Conservation (phyloP, 2,888 invertebrate genomes). For the Nematopogon swammerdamellus region DNA sequence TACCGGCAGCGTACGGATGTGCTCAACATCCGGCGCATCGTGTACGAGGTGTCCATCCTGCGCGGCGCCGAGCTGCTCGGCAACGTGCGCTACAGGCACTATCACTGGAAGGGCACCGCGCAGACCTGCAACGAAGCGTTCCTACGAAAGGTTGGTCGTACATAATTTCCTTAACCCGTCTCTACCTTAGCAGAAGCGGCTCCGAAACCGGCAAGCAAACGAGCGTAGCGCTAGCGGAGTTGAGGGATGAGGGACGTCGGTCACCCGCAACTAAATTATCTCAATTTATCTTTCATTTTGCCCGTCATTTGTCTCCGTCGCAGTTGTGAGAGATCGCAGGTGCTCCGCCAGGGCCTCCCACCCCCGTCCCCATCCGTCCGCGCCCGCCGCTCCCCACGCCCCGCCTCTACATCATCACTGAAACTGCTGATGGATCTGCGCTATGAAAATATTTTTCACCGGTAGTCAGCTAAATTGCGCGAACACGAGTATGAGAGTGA, state of each 20-base stretch:
- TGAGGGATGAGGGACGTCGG: background rate
- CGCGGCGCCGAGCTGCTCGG: slow-evolving; percentile 65
- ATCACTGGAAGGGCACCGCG: slow-evolving; percentile 82
- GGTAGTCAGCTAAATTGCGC: background rate
- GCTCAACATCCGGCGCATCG: slow-evolving; percentile 66
- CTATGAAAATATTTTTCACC: background rate
- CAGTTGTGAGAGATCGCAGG: background rate
- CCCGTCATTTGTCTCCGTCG: background rate
- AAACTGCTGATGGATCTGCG: background rate
- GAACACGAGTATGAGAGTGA: no score
- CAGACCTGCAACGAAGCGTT: slow-evolving; percentile 88
- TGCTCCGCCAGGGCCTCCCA: no score
- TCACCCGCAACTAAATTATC: background rate
- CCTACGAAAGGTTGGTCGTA: slow-evolving; percentile 72
- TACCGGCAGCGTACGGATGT: slow-evolving; percentile 64
- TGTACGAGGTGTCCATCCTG: slow-evolving; percentile 67
- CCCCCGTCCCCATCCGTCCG: background rate
- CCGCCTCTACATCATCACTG: background rate
- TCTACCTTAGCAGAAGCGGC: background rate
- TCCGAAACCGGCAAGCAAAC: background rate
- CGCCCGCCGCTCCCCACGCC: background rate
- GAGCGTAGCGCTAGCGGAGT: background rate
- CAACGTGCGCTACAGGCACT: slow-evolving; percentile 70
- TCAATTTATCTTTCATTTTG: background rate
- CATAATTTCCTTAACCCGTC: background rate